A percentile compares a stretch with the other conserved stretches of the same genome.
Evolutionary conservation across 2,888 invertebrate species (phyloP).

Genomic region (Pachliopta kotzebuea): DNA sequence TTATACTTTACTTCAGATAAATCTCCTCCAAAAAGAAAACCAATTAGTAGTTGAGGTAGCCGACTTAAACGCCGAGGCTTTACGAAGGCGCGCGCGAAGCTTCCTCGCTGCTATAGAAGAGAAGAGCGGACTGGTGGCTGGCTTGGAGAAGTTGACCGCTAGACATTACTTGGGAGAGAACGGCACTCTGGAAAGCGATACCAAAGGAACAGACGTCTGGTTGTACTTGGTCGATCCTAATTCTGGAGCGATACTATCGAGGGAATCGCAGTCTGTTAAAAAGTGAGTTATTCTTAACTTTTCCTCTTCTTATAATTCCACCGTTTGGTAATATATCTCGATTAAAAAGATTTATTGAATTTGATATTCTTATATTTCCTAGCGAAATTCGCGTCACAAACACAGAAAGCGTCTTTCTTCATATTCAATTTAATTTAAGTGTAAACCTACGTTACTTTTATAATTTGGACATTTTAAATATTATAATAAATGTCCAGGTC

Average conservation of each 20-base stretch:
- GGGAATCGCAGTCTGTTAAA: slow-evolving; percentile 86
- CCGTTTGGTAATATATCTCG: too few relatives aligned
- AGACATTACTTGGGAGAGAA: slow-evolving; percentile 87
- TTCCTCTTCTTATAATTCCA: too few relatives aligned
- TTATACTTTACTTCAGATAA: slow-evolving; percentile 77
- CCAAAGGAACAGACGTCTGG: slow-evolving; percentile 91
- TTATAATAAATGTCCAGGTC: too few relatives aligned
- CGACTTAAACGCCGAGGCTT: slow-evolving; percentile 86
- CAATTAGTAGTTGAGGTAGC: slow-evolving; percentile 89
- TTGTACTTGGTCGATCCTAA: slow-evolving; percentile 91
- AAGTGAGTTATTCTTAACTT: slow-evolving; percentile 70
- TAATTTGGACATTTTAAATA: too few relatives aligned
- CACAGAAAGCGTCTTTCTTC: too few relatives aligned
- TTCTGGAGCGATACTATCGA: slow-evolving; percentile 85
- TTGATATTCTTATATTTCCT: too few relatives aligned
- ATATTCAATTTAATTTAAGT: too few relatives aligned
- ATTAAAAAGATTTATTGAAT: too few relatives aligned
- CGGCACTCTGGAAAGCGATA: slow-evolving; percentile 87
- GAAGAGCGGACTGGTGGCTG: slow-evolving; percentile 87
- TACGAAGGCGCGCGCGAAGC: slow-evolving; percentile 75
- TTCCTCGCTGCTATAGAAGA: slow-evolving; percentile 84
- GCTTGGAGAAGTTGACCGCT: slow-evolving; percentile 91
- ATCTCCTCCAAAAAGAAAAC: slow-evolving; percentile 88
- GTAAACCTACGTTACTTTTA: too few relatives aligned
- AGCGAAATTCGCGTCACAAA: too few relatives aligned